Evolutionary conservation across 2,797 vertebrate genomes (phyloP).

Genomic region (Nasua narica): DNA sequence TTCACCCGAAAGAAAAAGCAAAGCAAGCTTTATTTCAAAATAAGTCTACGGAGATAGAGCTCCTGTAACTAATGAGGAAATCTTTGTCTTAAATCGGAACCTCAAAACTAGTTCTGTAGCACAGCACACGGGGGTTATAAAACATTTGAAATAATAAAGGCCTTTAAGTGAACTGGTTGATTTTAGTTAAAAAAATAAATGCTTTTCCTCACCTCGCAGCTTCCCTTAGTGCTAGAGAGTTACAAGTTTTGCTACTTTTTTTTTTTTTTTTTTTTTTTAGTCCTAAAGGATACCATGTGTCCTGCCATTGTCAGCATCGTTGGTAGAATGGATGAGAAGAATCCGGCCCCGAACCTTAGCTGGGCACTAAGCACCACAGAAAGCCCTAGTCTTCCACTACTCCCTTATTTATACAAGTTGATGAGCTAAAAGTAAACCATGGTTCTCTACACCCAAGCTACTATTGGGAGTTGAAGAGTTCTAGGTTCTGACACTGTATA

Average conservation of each 20-base stretch:
- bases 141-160: conserved; percentile 28
- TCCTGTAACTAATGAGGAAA: conserved; percentile 32
- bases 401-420: neutral
- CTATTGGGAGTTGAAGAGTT: neutral
- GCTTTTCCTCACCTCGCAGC: neutral
- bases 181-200: conserved; percentile 52
- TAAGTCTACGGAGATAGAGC: conserved; percentile 14
- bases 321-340: neutral
- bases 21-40: neutral
- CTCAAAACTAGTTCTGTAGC: conserved; percentile 21
- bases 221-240: conserved; percentile 28
- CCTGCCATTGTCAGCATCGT: neutral
- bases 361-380: neutral
- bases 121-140: neutral
- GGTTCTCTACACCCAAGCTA: neutral
- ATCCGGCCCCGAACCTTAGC: neutral
- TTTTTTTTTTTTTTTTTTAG: neutral
- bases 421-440: conserved; percentile 40
- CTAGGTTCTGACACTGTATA: conserved; percentile 35
- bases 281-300: neutral
- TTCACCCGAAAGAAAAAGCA: conserved; percentile 18
- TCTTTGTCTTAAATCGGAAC: conserved; percentile 23
- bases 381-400: neutral
- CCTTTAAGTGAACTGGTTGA: conserved; percentile 44
- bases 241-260: neutral